phyloP scores from a whole-genome alignment of 2,888 invertebrate species.

The Drosophila gaucha region DNA sequence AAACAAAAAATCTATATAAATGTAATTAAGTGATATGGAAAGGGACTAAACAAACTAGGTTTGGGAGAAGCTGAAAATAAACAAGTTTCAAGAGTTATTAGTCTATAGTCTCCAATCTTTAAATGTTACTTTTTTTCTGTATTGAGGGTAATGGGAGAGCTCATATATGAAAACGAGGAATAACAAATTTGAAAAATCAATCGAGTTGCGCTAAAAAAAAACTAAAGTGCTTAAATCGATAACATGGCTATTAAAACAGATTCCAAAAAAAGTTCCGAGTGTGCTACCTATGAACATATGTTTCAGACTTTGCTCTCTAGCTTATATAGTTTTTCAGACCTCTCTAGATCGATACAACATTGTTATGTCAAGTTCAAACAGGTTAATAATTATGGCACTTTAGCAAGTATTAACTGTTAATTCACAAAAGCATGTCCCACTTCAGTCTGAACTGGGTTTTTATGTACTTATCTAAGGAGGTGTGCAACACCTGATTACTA shows the following conservation, averaged over 20 bases:
- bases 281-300: neutral
- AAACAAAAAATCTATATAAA: neutral
- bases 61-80: neutral
- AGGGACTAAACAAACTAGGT: neutral
- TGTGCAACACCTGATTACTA: neutral
- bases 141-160: no score
- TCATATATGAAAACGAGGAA: no score
- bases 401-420: neutral
- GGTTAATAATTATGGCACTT: neutral
- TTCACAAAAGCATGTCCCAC: no score
- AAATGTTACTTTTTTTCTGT: no score
- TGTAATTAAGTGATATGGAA: neutral
- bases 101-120: no score
- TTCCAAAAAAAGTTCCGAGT: no score
- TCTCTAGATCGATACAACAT: neutral
- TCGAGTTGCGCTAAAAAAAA: no score
- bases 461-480: slow-evolving; percentile 2
- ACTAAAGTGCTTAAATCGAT: no score
- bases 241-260: no score
- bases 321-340: neutral
- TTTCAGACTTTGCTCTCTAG: neutral
- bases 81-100: no score
- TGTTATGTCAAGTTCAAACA: neutral
- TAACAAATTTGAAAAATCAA: no score
- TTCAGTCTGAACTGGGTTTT: no score